phyloP scores from a whole-genome alignment of 2,113 vertebrate species.

The Cervus canadensis region DNA sequence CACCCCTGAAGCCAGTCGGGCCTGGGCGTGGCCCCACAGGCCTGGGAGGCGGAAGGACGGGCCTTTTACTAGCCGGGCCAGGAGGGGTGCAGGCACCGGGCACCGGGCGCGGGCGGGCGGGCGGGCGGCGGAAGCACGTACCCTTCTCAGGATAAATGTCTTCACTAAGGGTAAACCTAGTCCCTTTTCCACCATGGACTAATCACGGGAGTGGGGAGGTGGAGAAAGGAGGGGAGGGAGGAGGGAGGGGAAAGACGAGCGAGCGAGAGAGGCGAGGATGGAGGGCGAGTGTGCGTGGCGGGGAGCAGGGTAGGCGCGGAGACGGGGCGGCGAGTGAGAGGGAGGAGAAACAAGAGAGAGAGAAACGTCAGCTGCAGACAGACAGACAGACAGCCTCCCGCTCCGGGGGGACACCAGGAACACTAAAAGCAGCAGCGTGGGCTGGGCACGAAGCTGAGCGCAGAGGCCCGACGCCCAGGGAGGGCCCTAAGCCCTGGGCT shows the following conservation, averaged over 20 bases:
- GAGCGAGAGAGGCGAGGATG: conserved; percentile 14
- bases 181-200: conserved; percentile 99
- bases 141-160: conserved; percentile 99
- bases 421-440: conserved; percentile 50
- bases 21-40: not conserved
- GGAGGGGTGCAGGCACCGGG: conserved; percentile 70
- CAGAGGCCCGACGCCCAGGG: not conserved
- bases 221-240: conserved; percentile 66
- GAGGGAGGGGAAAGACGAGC: conserved; percentile 36
- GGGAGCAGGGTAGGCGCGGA: conserved; percentile 51
- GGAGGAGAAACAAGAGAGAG: conserved; percentile 74
- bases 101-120: conserved; percentile 43
- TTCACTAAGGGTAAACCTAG: conserved; percentile 99
- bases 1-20: not conserved
- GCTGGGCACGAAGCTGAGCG: not conserved
- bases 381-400: conserved; percentile 53
- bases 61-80: conserved; percentile 79
- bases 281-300: conserved; percentile 42
- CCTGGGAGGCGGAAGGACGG: conserved; percentile 38
- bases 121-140: conserved; percentile 84
- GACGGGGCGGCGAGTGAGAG: conserved; percentile 44
- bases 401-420: conserved; percentile 16
- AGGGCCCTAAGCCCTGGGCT: not conserved
- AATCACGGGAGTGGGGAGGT: conserved; percentile 81
- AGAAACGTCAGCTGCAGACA: conserved; percentile 79